A percentile compares a stretch with the other conserved stretches of the same genome.
phyloP scores from a whole-genome alignment of 2,797 vertebrate species.

The Lacerta bilineata region DNA sequence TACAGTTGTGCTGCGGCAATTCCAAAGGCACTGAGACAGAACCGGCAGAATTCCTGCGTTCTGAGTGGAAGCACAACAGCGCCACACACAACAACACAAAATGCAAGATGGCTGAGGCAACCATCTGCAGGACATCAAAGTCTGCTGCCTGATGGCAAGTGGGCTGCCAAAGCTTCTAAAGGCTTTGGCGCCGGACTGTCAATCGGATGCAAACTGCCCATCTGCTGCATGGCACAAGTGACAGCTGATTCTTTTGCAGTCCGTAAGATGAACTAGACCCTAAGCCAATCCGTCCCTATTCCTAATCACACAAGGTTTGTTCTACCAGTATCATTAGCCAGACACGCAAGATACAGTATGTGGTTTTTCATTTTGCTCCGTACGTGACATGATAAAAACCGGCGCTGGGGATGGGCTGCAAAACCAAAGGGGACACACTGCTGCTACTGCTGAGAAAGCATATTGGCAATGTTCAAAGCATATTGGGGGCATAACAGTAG shows the following conservation, averaged over 20 bases:
- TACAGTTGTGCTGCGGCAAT: slow-evolving; percentile 42
- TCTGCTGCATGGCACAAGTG: slow-evolving; percentile 86
- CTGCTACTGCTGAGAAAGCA: slow-evolving; percentile 85
- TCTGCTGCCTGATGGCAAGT: slow-evolving; percentile 84
- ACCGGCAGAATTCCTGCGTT: neutral
- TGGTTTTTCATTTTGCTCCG: slow-evolving; percentile 80
- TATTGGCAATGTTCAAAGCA: slow-evolving; percentile 88
- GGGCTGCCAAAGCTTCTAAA: slow-evolving; percentile 88
- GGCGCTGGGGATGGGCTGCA: slow-evolving; percentile 77
- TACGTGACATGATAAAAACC: slow-evolving; percentile 82
- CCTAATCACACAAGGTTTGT: slow-evolving; percentile 85
- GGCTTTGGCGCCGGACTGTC: slow-evolving; percentile 85
- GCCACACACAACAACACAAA: slow-evolving; percentile 62
- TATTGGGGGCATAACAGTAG: slow-evolving; percentile 87
- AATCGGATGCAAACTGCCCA: slow-evolving; percentile 88
- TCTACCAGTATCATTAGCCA: slow-evolving; percentile 84
- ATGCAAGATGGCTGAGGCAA: slow-evolving; percentile 79
- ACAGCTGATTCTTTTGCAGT: slow-evolving; percentile 88
- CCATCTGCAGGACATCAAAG: slow-evolving; percentile 87
- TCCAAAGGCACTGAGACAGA: slow-evolving; percentile 48
- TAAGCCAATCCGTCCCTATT: slow-evolving; percentile 82
- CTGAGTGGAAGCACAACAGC: slow-evolving; percentile 74
- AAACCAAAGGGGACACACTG: slow-evolving; percentile 83
- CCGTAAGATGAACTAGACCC: slow-evolving; percentile 85
- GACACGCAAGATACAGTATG: slow-evolving; percentile 80